phyloP scores from a whole-genome alignment of 2,888 invertebrate species.

The Nebria salina region DNA sequence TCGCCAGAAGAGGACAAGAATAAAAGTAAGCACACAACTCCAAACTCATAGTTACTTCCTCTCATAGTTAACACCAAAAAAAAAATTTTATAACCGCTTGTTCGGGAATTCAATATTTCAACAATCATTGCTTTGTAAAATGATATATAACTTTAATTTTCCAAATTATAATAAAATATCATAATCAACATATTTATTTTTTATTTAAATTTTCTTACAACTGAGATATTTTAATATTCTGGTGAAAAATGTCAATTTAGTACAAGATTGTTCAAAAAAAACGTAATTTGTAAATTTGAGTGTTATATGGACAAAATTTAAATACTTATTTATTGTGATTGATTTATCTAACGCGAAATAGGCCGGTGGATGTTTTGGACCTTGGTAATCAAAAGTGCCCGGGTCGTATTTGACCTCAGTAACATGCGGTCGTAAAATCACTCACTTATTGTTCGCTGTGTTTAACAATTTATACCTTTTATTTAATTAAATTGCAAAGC shows the following conservation, averaged over 20 bases:
- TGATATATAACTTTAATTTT: background rate
- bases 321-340: no score
- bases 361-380: background rate
- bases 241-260: no score
- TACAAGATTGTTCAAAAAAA: no score
- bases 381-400: background rate
- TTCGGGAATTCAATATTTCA: background rate
- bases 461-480: background rate
- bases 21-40: conserved; percentile 39
- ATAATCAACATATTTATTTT: no score
- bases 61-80: background rate
- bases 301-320: no score
- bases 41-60: background rate
- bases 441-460: background rate
- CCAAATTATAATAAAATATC: no score
- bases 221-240: no score
- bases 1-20: conserved; percentile 48
- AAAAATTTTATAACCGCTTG: background rate
- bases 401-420: background rate
- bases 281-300: no score
- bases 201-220: no score
- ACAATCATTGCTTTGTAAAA: background rate
- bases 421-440: background rate
- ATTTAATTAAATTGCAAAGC: background rate
- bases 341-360: background rate